These are phyloP conservation scores for Stigmatopora nigra DNA, from an alignment of 2,113 vertebrate species.

Conservation along the genomic window DNA sequence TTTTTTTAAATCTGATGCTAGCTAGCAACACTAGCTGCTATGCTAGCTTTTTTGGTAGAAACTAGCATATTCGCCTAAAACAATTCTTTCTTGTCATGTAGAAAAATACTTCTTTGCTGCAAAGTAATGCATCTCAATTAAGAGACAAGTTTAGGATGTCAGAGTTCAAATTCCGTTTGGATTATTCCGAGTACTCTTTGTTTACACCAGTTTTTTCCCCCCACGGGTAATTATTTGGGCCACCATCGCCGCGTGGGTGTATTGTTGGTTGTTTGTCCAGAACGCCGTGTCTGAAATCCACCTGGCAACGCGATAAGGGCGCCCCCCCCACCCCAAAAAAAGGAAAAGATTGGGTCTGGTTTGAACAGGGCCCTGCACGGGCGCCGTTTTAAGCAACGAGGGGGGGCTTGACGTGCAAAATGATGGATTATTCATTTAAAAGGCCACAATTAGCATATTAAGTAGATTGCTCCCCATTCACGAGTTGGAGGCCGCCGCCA, in stretches of 20 bases:
- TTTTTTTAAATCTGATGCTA: too few species aligned
- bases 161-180: background rate
- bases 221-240: conserved; percentile 45
- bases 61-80: too few species aligned
- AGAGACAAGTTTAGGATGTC: background rate
- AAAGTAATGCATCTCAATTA: background rate
- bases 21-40: too few species aligned
- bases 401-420: conserved; percentile 26
- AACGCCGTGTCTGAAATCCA: conserved; percentile 41
- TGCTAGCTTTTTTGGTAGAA: too few species aligned
- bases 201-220: conserved; percentile 1
- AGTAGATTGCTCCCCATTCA: conserved; percentile 33
- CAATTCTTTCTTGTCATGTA: too few species aligned
- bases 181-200: conserved; percentile 3
- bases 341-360: conserved; percentile 31
- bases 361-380: conserved; percentile 5
- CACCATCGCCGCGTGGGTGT: conserved; percentile 38
- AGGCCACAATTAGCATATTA: conserved; percentile 56
- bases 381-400: conserved; percentile 25
- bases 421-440: conserved; percentile 51
- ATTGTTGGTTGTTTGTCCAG: conserved; percentile 47
- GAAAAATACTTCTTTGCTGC: too few species aligned
- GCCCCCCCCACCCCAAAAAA: too few species aligned
- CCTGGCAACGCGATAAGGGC: conserved; percentile 24
- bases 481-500: conserved; percentile 8